phyloP scores from a whole-genome alignment of 2,888 invertebrate species.

The Sphaerophoria rueppellii region DNA sequence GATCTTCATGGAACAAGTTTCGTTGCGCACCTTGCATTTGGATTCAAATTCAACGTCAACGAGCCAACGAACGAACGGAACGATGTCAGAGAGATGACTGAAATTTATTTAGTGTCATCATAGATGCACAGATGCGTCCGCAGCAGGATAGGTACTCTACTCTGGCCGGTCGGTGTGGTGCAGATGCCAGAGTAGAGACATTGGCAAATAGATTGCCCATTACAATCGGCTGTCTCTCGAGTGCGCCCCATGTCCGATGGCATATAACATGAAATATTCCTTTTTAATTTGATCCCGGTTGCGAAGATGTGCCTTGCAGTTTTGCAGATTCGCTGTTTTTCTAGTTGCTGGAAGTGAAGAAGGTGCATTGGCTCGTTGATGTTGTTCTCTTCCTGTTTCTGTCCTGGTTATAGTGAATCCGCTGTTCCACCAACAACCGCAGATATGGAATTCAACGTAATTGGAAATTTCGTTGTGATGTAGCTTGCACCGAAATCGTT shows the following conservation, averaged over 20 bases:
- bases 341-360: background rate
- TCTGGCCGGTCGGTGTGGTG: slow-evolving; percentile 6
- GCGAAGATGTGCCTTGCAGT: slow-evolving; percentile 8
- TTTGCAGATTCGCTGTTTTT: background rate
- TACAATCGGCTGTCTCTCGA: slow-evolving; percentile 67
- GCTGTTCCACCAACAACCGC: slow-evolving; percentile 18
- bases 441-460: slow-evolving; percentile 27
- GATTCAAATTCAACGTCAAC: slow-evolving; percentile 10
- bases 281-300: slow-evolving; percentile 71
- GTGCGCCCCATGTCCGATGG: slow-evolving; percentile 58
- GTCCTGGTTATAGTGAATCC: slow-evolving; percentile 1
- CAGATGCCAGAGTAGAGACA: slow-evolving; percentile 46
- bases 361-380: background rate
- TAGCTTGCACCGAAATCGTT: slow-evolving; percentile 39
- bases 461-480: slow-evolving; percentile 46
- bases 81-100: slow-evolving; percentile 59
- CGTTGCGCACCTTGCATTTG: slow-evolving; percentile 62
- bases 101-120: slow-evolving; percentile 73
- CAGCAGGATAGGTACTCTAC: slow-evolving; percentile 31
- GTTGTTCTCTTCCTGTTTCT: slow-evolving; percentile 62
- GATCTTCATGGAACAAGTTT: slow-evolving; percentile 55
- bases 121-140: slow-evolving; percentile 63
- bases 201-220: slow-evolving; percentile 70
- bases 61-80: slow-evolving; percentile 28
- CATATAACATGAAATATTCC: slow-evolving; percentile 66